These are phyloP conservation scores for Bombus terrestris DNA, from an alignment of 1,140 invertebrate genomes.

Conservation along the genomic window DNA sequence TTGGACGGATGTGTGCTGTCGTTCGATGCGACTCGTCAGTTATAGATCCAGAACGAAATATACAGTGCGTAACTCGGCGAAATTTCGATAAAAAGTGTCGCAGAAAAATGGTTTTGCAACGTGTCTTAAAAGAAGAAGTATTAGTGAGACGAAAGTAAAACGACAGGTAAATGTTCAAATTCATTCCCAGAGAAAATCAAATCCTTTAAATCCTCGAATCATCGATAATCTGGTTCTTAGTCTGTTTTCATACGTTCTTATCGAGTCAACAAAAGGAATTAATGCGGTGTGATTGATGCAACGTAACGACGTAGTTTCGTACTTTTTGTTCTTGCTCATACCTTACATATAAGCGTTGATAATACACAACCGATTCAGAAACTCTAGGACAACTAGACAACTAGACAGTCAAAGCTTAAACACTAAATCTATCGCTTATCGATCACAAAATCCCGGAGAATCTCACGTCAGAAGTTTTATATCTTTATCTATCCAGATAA, in stretches of 20 bases:
- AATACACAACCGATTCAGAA: background rate
- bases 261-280: constrained; percentile 31
- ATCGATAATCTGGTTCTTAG: constrained; percentile 47
- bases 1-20: constrained; percentile 5
- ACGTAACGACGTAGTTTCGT: constrained; percentile 6
- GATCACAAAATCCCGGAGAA: background rate
- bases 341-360: constrained; percentile 10
- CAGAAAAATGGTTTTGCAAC: constrained; percentile 12
- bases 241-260: background rate
- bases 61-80: constrained; percentile 12
- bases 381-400: background rate
- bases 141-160: background rate
- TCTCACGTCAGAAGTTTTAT: background rate
- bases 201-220: constrained; percentile 18
- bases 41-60: background rate
- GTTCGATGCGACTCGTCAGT: background rate
- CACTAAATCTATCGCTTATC: background rate
- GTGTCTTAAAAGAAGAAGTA: background rate
- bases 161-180: constrained; percentile 16
- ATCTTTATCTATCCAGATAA: background rate
- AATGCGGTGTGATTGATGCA: constrained; percentile 49
- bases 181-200: constrained; percentile 33
- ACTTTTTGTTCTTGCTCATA: background rate
- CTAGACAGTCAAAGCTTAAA: background rate
- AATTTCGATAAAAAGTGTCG: constrained; percentile 26